A percentile compares a stretch with the other conserved stretches of the same genome.
Evolutionary conservation across 2,797 vertebrate genomes (phyloP).

Genomic region (Chrosomus eos): DNA sequence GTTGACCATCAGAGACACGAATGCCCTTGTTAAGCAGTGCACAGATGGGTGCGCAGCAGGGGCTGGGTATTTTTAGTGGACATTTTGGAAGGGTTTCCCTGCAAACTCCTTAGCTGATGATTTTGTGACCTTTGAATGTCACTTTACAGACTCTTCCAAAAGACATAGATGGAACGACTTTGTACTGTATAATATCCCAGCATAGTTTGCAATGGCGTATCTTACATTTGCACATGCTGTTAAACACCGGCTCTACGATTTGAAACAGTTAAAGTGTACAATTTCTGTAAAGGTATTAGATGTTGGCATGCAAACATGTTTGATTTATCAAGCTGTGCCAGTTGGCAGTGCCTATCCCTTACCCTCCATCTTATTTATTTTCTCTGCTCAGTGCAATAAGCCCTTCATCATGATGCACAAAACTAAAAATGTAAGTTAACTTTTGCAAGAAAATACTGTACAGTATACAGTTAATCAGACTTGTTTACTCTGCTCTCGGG

Average conservation of each 20-base stretch:
- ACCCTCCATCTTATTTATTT: conserved; percentile 13
- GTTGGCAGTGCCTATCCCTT: not conserved
- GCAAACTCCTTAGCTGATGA: conserved; percentile 10
- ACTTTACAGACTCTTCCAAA: not conserved
- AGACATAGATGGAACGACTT: not conserved
- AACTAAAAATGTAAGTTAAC: conserved; percentile 1
- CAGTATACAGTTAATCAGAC: not conserved
- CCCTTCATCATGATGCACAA: conserved; percentile 4
- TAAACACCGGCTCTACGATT: not conserved
- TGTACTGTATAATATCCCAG: not conserved
- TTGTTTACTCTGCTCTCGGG: not conserved
- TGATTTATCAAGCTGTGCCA: conserved; percentile 28
- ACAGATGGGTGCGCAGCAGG: conserved; percentile 49
- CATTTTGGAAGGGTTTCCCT: conserved; percentile 29
- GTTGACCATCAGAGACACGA: not conserved
- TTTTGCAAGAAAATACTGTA: not conserved
- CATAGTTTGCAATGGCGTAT: not conserved
- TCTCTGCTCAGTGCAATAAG: not conserved
- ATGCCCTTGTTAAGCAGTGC: conserved; percentile 22
- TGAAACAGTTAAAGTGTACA: not conserved
- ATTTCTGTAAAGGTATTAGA: not conserved
- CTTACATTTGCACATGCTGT: not conserved
- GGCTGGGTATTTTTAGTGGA: conserved; percentile 33
- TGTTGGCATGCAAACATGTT: conserved; percentile 13
- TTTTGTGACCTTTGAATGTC: conserved; percentile 16